phyloP scores from a whole-genome alignment of 1,140 invertebrate genomes.

The Anastatus disparis region DNA sequence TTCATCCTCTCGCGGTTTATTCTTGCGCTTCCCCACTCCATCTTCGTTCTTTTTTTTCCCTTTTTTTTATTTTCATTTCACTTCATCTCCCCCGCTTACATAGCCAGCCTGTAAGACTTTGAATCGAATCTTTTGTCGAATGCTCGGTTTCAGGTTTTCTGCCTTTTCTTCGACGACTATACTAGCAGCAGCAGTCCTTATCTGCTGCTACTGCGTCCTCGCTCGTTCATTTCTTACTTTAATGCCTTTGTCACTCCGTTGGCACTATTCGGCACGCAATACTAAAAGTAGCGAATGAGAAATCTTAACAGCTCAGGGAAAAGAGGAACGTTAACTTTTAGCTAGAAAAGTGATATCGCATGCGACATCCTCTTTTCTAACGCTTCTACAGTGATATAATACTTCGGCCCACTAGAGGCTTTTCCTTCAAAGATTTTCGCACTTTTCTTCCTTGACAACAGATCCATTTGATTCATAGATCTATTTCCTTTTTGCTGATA shows the following conservation, averaged over 20 bases:
- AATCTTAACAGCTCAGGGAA: no score
- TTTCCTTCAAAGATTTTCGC: not conserved
- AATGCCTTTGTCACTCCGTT: no score
- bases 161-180: no score
- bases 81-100: conserved; percentile 15
- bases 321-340: no score
- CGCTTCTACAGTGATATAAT: conserved; percentile 39
- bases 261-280: not conserved
- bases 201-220: no score
- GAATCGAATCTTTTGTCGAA: conserved; percentile 30
- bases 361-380: conserved; percentile 36
- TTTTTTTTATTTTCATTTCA: not conserved
- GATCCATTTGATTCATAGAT: conserved; percentile 24
- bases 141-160: conserved; percentile 13
- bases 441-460: not conserved
- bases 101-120: not conserved
- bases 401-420: conserved; percentile 31
- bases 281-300: not conserved
- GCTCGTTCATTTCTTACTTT: no score
- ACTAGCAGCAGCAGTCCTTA: no score
- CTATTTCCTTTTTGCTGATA: not conserved
- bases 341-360: conserved; percentile 36
- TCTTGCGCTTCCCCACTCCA: no score
- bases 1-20: conserved; percentile 23
- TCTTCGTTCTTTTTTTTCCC: no score